These are phyloP conservation scores for Alloscopus bannaensis DNA, from an alignment of 2,888 invertebrate genomes.

Conservation along the genomic window DNA sequence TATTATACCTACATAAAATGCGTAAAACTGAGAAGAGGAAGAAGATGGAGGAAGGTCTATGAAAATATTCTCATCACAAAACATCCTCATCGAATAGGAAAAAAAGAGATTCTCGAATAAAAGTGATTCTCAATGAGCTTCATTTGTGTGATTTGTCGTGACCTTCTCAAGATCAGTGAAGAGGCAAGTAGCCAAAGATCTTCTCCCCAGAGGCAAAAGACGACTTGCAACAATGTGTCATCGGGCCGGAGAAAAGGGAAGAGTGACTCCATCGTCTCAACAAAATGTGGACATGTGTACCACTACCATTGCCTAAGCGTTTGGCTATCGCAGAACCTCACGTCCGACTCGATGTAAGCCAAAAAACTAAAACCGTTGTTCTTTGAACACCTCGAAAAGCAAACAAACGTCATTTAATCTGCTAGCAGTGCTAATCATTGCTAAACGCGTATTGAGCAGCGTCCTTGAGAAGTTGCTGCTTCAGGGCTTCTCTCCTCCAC, in stretches of 20 bases:
- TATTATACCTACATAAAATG: too few relatives aligned
- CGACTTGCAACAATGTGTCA: constrained; percentile 24
- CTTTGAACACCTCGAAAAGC: too few relatives aligned
- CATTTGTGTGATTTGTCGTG: constrained; percentile 67
- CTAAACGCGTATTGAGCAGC: not conserved
- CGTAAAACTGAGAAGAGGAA: constrained; percentile 32
- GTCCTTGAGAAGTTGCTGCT: constrained; percentile 17
- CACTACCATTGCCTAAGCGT: constrained; percentile 60
- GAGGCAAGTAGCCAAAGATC: constrained; percentile 35
- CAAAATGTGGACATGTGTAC: constrained; percentile 63
- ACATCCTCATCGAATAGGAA: too few relatives aligned
- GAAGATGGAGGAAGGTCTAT: constrained; percentile 21
- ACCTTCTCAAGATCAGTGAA: constrained; percentile 57
- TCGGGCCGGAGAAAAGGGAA: constrained; percentile 43
- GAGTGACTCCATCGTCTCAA: constrained; percentile 52
- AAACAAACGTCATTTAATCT: too few relatives aligned
- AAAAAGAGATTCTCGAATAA: too few relatives aligned
- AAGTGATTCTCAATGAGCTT: constrained; percentile 66
- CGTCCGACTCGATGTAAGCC: constrained; percentile 53
- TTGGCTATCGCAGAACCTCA: constrained; percentile 57
- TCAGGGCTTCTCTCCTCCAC: not conserved
- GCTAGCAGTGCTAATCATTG: too few relatives aligned
- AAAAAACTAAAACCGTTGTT: too few relatives aligned
- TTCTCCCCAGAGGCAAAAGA: constrained; percentile 2
- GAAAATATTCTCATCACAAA: too few relatives aligned